Evolutionary conservation across 2,113 vertebrate genomes (phyloP).

Genomic region (Oncorhynchus tshawytscha): DNA sequence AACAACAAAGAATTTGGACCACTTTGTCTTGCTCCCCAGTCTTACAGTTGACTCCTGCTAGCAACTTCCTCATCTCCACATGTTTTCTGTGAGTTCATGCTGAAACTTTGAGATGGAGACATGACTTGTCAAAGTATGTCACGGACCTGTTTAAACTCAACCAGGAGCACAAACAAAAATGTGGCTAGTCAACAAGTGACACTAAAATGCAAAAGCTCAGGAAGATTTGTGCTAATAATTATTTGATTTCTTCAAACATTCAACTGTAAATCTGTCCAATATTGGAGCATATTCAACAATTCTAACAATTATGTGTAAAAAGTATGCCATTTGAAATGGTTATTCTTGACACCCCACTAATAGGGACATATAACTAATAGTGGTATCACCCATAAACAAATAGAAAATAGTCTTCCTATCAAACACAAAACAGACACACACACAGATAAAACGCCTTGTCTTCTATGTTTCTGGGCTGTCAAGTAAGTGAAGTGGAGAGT

Average conservation of each 20-base stretch:
- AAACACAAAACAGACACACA: constrained; percentile 34
- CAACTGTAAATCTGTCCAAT: not conserved
- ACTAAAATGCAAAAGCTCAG: not conserved
- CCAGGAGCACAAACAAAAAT: no score
- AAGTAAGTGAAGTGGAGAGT: constrained; percentile 45
- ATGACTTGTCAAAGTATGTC: no score
- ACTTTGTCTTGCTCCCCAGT: constrained; percentile 17
- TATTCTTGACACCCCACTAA: not conserved
- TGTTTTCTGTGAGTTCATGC: no score
- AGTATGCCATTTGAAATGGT: not conserved
- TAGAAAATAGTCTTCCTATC: not conserved
- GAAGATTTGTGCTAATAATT: no score
- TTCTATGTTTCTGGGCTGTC: constrained; percentile 38
- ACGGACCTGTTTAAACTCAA: no score
- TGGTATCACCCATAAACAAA: not conserved
- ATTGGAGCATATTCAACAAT: not conserved
- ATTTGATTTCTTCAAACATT: not conserved
- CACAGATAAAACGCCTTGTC: constrained; percentile 35
- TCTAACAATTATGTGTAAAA: not conserved
- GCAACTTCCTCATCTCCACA: not conserved
- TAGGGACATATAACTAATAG: not conserved
- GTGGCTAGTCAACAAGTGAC: not conserved
- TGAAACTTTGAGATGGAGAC: no score
- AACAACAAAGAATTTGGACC: constrained; percentile 16
- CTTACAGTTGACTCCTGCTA: not conserved